Percentiles rank a stretch among this genome's conserved stretches.
These are phyloP conservation scores for Drosophila saltans DNA, from an alignment of 1,140 invertebrate species.

Conservation along the genomic window DNA sequence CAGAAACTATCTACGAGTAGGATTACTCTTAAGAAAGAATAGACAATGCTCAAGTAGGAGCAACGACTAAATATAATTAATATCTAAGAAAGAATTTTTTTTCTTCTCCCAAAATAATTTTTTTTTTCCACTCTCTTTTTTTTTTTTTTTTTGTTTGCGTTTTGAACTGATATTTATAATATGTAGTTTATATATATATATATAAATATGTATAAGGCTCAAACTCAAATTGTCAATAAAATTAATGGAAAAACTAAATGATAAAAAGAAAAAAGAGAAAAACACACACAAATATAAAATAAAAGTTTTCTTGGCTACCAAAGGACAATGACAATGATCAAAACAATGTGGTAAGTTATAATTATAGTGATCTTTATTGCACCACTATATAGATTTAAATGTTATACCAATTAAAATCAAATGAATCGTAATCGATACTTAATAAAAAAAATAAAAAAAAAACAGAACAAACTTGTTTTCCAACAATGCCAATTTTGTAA, in stretches of 20 bases:
- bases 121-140: background rate
- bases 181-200: slow-evolving; percentile 12
- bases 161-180: slow-evolving; percentile 66
- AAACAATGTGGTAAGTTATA: too few relatives aligned
- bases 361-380: too few relatives aligned
- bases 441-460: too few relatives aligned
- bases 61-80: slow-evolving; percentile 32
- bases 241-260: slow-evolving; percentile 1
- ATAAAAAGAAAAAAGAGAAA: too few relatives aligned
- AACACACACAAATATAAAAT: too few relatives aligned
- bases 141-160: slow-evolving; percentile 50
- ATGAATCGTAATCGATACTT: background rate
- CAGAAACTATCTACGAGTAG: background rate
- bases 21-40: slow-evolving; percentile 33
- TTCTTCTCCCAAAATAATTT: background rate
- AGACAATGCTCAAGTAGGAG: slow-evolving; percentile 45
- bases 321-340: too few relatives aligned
- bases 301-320: too few relatives aligned
- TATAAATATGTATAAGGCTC: slow-evolving; percentile 31
- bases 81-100: background rate
- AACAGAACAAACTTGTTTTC: background rate
- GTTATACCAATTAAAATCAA: background rate
- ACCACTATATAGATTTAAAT: too few relatives aligned
- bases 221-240: slow-evolving; percentile 29
- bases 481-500: slow-evolving; percentile 5